Percentiles rank a stretch among this genome's conserved stretches.
These are phyloP conservation scores for Scomber colias DNA, from an alignment of 2,113 vertebrate species.

Conservation along the genomic window DNA sequence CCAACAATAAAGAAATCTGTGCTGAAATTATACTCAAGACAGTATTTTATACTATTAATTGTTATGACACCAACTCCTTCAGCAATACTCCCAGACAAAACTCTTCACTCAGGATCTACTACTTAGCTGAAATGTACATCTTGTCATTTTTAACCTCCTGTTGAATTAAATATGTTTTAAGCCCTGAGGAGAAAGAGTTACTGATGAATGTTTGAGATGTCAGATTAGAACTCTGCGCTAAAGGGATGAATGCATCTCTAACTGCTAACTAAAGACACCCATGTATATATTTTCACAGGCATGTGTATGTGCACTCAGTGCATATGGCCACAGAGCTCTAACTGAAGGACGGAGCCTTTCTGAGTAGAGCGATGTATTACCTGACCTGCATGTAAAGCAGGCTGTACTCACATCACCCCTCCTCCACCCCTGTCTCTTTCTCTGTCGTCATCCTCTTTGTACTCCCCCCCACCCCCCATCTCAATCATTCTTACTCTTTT, in stretches of 20 bases:
- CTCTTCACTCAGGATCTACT: conserved; percentile 9
- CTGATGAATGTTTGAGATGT: conserved; percentile 21
- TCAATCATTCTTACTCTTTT: conserved; percentile 55
- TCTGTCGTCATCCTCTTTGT: conserved; percentile 75
- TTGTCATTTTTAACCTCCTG: conserved; percentile 32
- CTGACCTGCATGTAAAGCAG: conserved; percentile 87
- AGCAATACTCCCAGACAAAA: conserved; percentile 8
- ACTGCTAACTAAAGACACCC: not conserved
- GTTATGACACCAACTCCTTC: conserved; percentile 9
- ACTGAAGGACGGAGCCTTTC: conserved; percentile 67
- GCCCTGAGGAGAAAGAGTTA: not conserved
- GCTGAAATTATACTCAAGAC: not conserved
- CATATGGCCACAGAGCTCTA: conserved; percentile 48
- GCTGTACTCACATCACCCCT: conserved; percentile 66
- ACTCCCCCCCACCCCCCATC: conserved; percentile 33
- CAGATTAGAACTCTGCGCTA: conserved; percentile 16
- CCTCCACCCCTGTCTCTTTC: conserved; percentile 63
- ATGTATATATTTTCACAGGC: conserved; percentile 15
- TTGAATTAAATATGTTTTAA: conserved; percentile 44
- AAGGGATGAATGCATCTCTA: conserved; percentile 15
- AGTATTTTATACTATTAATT: not conserved
- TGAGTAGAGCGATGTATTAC: conserved; percentile 72
- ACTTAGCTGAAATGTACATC: conserved; percentile 13
- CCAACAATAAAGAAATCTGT: not conserved
- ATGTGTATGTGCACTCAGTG: conserved; percentile 8